Base-by-base conservation (phyloP, 2,113 vertebrate species). In the Sus scrofa region DNA sequence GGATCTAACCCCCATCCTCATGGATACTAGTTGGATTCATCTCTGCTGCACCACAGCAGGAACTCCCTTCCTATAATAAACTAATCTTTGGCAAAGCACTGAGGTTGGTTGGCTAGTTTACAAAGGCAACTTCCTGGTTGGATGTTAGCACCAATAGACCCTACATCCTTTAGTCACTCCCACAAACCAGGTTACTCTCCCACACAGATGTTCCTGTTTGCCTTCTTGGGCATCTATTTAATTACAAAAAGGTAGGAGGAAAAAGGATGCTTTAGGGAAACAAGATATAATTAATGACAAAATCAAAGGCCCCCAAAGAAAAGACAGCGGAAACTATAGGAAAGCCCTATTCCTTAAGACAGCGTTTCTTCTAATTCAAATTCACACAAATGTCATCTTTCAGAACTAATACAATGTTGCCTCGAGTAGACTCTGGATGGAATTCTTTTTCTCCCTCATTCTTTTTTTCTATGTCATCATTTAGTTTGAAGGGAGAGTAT, bases 111-210 rank as follows among this genome's bases (percentile, higher is more conserved):
- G 34, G 68, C 50, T 65, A 75, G 73, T 88, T 78, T 71, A 79
- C 39, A 74, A 91, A 92, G 89, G 68, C 86, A 87, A 62, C 37
- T n/a, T 94, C 24, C 84, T 65, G 39, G 67, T 68, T 63, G 60
- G 26, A 68, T 68, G 1, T 65, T 44, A 94, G 86, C 73, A 95
- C 77, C 81, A 75, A 24, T 0, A 39, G 14, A 88, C 58, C 27
- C 68, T 58, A 12, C 5, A 54, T 10, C 18, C 39, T 39, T 60
- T 1, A 1, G 50, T 84, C 50, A 91, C 78, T 96, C 65, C 73
- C 30, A 39, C 4, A 11, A 68, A 63, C 15, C 15, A 32, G 10
- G 10, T 88, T 88, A 63, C 22, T 67, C 70, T 92, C 39, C 44
- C 8, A 62, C 34, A 10, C 3, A 74, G 34, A 54, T 9, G 19